phyloP scores from a whole-genome alignment of 2,797 vertebrate species.

The Rhinophrynus dorsalis region DNA sequence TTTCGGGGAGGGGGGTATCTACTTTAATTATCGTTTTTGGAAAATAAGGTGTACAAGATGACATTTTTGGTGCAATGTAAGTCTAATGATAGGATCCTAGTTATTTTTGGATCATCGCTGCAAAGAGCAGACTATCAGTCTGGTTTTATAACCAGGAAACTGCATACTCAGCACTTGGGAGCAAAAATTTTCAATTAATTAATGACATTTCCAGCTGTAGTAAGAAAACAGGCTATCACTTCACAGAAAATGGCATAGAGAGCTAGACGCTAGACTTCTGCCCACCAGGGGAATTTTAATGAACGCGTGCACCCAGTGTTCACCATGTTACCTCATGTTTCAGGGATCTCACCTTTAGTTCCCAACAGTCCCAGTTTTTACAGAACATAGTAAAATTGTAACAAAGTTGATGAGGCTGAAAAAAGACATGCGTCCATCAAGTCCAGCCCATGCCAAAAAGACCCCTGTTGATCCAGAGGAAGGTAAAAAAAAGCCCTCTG shows the following conservation, averaged over 20 bases:
- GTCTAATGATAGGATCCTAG: neutral
- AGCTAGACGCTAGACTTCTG: neutral
- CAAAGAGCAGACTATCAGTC: too few species aligned
- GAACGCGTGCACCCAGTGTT: neutral
- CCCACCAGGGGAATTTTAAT: neutral
- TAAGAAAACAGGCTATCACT: neutral
- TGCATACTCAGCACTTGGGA: neutral
- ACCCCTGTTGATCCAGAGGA: too few species aligned
- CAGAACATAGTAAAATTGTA: too few species aligned
- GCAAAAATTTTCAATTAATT: neutral
- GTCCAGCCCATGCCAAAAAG: too few species aligned
- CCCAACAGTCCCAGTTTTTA: too few species aligned
- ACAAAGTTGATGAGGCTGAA: too few species aligned
- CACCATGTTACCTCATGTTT: neutral
- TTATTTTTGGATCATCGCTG: neutral
- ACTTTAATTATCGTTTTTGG: too few species aligned
- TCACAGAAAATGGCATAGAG: neutral
- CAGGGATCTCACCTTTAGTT: too few species aligned
- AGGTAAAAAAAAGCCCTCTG: too few species aligned
- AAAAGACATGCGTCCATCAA: too few species aligned
- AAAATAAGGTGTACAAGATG: neutral
- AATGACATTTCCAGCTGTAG: neutral
- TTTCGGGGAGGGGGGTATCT: too few species aligned
- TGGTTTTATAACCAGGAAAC: neutral
- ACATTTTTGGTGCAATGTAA: too few species aligned